Conservation (phyloP, 2,113 vertebrate species). For the Meleagris gallopavo region DNA sequence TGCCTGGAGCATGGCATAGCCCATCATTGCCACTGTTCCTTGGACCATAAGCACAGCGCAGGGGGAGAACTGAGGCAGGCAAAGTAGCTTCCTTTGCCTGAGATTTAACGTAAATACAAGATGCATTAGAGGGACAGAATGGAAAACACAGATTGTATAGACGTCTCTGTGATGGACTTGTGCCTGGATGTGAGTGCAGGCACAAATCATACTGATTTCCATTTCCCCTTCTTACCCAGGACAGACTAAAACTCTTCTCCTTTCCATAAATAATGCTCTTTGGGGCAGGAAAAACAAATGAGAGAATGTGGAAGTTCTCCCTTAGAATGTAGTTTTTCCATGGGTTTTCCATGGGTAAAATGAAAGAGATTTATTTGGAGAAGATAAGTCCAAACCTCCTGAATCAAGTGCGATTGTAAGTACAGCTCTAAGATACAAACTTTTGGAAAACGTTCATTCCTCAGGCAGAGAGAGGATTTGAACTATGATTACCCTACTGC, state of each 20-base stretch:
- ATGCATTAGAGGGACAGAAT: not conserved
- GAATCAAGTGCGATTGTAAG: not conserved
- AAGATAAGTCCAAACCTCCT: not conserved
- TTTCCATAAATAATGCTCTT: not conserved
- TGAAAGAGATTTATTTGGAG: not conserved
- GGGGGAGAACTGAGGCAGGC: not conserved
- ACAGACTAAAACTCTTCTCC: not conserved
- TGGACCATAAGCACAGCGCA: not conserved
- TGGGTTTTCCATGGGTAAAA: not conserved
- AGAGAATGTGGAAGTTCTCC: not conserved
- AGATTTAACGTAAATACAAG: not conserved
- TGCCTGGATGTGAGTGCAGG: not conserved
- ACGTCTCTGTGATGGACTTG: not conserved
- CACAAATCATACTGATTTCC: not conserved
- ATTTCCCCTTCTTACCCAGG: not conserved
- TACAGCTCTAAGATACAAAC: not conserved
- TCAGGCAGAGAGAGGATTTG: not conserved
- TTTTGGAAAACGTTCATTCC: not conserved
- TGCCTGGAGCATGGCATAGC: not conserved
- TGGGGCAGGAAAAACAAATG: not conserved
- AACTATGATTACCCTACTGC: not conserved
- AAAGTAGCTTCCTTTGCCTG: not conserved
- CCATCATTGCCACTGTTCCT: not conserved
- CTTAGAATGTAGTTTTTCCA: not conserved
- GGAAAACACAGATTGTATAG: not conserved